Base-by-base conservation (phyloP, 2,888 invertebrate species). In the Leucophenga maculata region DNA sequence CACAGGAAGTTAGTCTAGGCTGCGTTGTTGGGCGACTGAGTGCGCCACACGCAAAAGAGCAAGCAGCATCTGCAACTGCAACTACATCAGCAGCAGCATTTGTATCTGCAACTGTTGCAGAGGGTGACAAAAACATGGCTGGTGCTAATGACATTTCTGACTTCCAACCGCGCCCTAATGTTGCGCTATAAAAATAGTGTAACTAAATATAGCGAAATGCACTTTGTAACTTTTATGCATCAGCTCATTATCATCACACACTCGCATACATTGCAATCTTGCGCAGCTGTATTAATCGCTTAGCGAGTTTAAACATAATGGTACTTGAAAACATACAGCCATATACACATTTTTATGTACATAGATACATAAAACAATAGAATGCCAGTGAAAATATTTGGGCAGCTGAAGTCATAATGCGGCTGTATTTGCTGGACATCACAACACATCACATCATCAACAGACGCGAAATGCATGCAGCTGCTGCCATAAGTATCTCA, bases 361-460 rank as follows among this genome's bases (percentile, higher is more conserved):
- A 8, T n/a, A 46, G 46, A 46, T 8, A 14, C 46, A 50, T 50
- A n/a, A 18, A n/a, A 74, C 79, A 75, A 72, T 71, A 66, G 64
- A 68, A 65, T 74, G 32, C 75, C 14, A 57, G 31, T 44, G 39
- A 11, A 70, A 80, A 81, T 80, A 81, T 80, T 80, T 80, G 75
- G 78, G 76, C 80, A 80, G 80, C 80, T 80, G 77, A 52, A 62
- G 67, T 65, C 65, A 52, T 44, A 66, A 44, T 48, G 16, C 31
- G 22, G 13, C 13, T 48, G 48, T 3, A 14, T n/a, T n/a, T 48
- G 52, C 52, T 52, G 52, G 52, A 52, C 52, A 54, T 18, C 54
- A 20, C 54, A 54, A 18, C 54, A 18, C 52, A 52, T 8, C 16
- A 52, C 16, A 16, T 54, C 20, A 54, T 54, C 18, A 57, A 57